phyloP scores from a whole-genome alignment of 1,140 invertebrate genomes.

The Drosophila elegans region DNA sequence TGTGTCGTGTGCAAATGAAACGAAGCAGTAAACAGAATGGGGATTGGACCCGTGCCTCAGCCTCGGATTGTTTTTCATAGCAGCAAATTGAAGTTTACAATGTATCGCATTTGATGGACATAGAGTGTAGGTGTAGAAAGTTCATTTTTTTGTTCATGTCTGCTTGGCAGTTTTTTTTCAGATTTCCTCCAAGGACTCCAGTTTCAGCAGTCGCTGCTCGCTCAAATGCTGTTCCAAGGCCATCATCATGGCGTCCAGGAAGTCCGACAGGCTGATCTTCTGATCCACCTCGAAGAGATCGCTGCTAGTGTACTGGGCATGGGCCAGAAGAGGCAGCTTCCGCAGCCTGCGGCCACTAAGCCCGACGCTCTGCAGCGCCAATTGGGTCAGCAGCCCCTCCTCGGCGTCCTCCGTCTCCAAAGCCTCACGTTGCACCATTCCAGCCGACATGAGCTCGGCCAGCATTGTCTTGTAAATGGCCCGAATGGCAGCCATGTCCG shows the following conservation, averaged over 20 bases:
- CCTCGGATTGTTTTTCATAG: constrained; percentile 43
- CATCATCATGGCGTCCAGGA: constrained; percentile 75
- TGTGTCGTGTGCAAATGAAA: constrained; percentile 55
- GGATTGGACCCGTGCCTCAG: constrained; percentile 7
- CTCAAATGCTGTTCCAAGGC: constrained; percentile 70
- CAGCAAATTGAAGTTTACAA: constrained; percentile 54
- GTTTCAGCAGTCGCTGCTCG: constrained; percentile 62
- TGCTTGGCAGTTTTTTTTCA: not conserved
- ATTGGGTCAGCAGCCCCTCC: constrained; percentile 84
- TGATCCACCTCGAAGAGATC: constrained; percentile 58
- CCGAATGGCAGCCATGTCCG: constrained; percentile 91
- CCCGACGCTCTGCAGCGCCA: constrained; percentile 87
- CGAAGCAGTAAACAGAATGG: constrained; percentile 32
- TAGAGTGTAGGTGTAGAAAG: constrained; percentile 2
- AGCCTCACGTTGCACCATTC: constrained; percentile 68
- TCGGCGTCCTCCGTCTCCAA: constrained; percentile 79
- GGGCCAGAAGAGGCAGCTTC: constrained; percentile 95
- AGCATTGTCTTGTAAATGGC: constrained; percentile 93
- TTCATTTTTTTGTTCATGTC: constrained; percentile 3
- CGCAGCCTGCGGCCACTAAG: constrained; percentile 94
- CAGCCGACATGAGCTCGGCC: constrained; percentile 91
- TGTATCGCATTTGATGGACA: constrained; percentile 32
- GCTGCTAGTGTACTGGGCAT: constrained; percentile 86
- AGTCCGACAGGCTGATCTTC: constrained; percentile 69
- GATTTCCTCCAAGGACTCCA: constrained; percentile 24